Evolutionary conservation across 1,140 invertebrate species (phyloP).

Genomic region (Temnothorax nylanderi): DNA sequence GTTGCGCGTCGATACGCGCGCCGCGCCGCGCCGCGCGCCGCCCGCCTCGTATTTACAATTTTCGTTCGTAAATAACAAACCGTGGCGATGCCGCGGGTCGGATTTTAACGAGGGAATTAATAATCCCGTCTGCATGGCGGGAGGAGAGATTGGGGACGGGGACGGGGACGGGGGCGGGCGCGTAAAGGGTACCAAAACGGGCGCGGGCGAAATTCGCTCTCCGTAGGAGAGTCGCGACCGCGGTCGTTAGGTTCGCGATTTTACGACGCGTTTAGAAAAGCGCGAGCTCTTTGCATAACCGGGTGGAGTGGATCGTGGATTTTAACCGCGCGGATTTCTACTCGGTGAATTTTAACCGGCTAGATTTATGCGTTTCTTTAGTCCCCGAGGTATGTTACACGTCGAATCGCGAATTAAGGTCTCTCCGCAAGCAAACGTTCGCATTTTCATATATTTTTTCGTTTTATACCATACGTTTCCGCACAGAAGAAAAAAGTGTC

Average conservation of each 20-base stretch:
- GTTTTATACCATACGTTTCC: neutral
- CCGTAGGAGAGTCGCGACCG: constrained; percentile 38
- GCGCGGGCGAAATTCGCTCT: constrained; percentile 42
- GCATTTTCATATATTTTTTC: neutral
- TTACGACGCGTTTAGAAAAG: constrained; percentile 37
- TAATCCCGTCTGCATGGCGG: constrained; percentile 60
- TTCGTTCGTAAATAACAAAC: constrained; percentile 79
- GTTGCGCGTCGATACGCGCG: constrained; percentile 71
- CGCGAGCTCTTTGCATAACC: neutral
- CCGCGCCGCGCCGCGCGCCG: neutral
- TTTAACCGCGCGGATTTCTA: neutral
- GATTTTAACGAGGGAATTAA: constrained; percentile 79
- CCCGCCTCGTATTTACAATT: constrained; percentile 78
- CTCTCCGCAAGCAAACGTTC: neutral
- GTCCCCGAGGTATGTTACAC: neutral
- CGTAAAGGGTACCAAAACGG: too few species aligned
- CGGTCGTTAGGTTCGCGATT: constrained; percentile 28
- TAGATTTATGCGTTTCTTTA: neutral
- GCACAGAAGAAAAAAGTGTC: too few species aligned
- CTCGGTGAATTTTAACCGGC: neutral
- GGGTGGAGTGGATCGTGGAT: neutral
- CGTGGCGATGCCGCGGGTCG: constrained; percentile 73
- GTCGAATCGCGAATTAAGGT: neutral
- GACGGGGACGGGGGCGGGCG: neutral
- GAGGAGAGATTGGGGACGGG: constrained; percentile 30